Conservation (phyloP, 2,888 invertebrate species). For the Heliconius ismenius region DNA sequence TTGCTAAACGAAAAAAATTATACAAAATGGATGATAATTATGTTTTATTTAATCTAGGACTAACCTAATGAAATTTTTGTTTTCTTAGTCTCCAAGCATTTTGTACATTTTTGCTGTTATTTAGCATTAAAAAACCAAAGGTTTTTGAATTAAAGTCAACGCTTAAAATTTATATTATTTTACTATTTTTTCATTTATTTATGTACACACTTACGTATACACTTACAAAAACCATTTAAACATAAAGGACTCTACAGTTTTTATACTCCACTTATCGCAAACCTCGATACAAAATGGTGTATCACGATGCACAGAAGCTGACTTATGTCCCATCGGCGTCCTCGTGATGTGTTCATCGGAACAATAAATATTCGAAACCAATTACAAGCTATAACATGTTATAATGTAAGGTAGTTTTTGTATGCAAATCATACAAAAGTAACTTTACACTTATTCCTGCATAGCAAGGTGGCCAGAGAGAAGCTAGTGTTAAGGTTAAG, state of each 20-base stretch:
- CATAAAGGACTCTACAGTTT: slow-evolving; percentile 51
- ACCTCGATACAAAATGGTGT: slow-evolving; percentile 78
- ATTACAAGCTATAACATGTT: slow-evolving; percentile 54
- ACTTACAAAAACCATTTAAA: not conserved
- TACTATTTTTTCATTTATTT: no score
- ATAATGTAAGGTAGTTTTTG: not conserved
- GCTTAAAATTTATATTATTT: no score
- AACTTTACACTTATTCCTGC: not conserved
- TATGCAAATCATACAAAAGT: not conserved
- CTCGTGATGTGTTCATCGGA: slow-evolving; percentile 78
- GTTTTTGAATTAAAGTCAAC: no score
- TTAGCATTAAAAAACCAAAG: no score
- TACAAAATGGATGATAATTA: no score
- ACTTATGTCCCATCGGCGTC: slow-evolving; percentile 73
- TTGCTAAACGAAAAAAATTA: no score
- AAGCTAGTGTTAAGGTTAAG: not conserved
- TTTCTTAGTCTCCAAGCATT: no score
- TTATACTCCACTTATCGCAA: slow-evolving; percentile 68
- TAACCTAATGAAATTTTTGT: no score
- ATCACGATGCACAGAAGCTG: slow-evolving; percentile 76
- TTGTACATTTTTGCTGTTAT: no score
- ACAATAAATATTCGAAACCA: slow-evolving; percentile 79
- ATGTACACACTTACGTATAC: no score
- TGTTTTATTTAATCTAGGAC: no score
- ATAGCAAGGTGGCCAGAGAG: not conserved